Evolutionary conservation across 2,113 vertebrate genomes (phyloP), one percentile per base, ranked within the genome.

Genomic region (Macrotis lagotis): DNA sequence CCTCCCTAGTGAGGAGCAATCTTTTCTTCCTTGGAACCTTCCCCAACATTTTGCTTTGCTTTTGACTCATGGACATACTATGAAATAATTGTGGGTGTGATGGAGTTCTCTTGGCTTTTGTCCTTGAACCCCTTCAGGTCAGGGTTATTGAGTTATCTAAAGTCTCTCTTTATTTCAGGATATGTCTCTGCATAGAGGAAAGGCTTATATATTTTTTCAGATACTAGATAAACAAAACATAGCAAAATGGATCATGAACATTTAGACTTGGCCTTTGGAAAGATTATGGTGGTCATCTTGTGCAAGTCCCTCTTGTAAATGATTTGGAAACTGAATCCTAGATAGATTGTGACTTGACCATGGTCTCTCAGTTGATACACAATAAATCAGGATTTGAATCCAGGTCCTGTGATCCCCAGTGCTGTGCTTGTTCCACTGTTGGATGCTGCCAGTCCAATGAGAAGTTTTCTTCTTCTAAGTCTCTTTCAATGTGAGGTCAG

Each of bases 381-480:
- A 44, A 19, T 83, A 44, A n/a, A 83, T 1, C 6, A 83, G 7
- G n/a, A 83, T 83, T 44, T 44, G 1, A 44, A 83, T 0, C 19
- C n/a, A 83, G 66, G n/a, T 2, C 37, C 1, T 83, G 19, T 83
- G n/a, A 44, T 44, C n/a, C n/a, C n/a, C 37, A 44, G 8, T 2
- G 6, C 0, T 24, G n/a, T 83, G 0, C 6, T 44, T 6, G 7
- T 7, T 44, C 37, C n/a, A 44, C n/a, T 24, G 19, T 24, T 44
- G n/a, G 14, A 83, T 44, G 16, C n/a, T 83, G 14, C 66, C 37
- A 44, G 59, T 11, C 16, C 1, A 22, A 44, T 19, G 66, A 74
- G 66, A 66, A 66, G 59, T 74, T 74, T 74, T 74, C 66, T 74
- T 44, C 19, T 83, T 83, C 8, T n/a, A 74, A 2, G 2, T 83